A percentile compares a stretch with the other conserved stretches of the same genome.
Evolutionary conservation across 2,113 vertebrate species (phyloP).

Genomic region (Canis aureus): DNA sequence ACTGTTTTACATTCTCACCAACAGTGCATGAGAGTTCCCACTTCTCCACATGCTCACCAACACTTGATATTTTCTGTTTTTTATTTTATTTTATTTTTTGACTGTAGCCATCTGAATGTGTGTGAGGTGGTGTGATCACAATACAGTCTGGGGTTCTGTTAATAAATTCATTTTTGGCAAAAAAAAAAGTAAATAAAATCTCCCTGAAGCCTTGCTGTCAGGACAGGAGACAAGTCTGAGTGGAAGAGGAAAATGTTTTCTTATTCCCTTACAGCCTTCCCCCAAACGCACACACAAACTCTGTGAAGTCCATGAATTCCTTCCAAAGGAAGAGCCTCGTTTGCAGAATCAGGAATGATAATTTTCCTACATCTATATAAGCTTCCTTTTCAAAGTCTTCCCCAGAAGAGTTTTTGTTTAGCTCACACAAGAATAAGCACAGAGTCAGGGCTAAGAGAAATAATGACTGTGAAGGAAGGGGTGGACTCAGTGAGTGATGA

Average conservation of each 20-base stretch:
- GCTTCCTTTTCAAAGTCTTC: neutral
- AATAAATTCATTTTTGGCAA: neutral
- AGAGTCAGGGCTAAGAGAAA: neutral
- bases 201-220: neutral
- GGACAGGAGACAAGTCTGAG: neutral
- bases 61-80: neutral
- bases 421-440: neutral
- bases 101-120: neutral
- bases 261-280: neutral
- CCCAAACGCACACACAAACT: neutral
- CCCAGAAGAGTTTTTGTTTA: neutral
- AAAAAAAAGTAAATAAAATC: neutral
- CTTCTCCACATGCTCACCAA: neutral
- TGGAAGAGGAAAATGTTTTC: neutral
- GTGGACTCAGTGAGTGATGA: neutral
- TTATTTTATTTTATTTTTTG: neutral
- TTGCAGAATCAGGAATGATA: neutral
- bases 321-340: neutral
- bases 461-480: neutral
- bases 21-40: neutral
- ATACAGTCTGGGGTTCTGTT: neutral
- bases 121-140: neutral
- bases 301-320: neutral
- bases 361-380: neutral
- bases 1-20: neutral